Percentiles rank a stretch among this genome's conserved stretches.
phyloP scores from a whole-genome alignment of 2,797 vertebrate species.

The Apodemus agrarius region DNA sequence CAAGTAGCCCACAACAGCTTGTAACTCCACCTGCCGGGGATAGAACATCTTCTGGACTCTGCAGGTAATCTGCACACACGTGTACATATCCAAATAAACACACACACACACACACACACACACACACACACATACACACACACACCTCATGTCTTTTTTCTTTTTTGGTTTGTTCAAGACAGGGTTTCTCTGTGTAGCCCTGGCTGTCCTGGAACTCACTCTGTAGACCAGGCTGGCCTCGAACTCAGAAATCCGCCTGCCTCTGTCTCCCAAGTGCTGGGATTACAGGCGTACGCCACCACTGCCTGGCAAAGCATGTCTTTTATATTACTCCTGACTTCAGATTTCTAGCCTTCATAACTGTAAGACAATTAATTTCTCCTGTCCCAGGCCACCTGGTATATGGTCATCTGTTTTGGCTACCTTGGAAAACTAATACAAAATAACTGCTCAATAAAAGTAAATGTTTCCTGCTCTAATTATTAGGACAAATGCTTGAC shows the following conservation, averaged over 20 bases:
- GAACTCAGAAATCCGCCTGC: too few relatives aligned
- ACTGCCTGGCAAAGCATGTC: not conserved
- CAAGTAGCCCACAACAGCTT: not conserved
- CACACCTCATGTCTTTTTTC: not conserved
- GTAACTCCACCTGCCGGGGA: not conserved
- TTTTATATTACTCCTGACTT: not conserved
- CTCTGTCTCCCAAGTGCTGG: too few relatives aligned
- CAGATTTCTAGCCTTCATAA: not conserved
- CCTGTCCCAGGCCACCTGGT: not conserved
- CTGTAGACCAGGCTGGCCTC: too few relatives aligned
- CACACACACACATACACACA: not conserved
- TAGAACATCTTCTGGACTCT: not conserved
- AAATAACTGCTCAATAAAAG: conserved; percentile 46
- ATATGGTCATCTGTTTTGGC: not conserved
- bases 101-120: not conserved
- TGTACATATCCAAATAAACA: not conserved
- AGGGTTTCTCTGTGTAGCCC: too few relatives aligned
- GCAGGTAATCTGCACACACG: too few relatives aligned
- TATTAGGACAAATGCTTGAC: not conserved
- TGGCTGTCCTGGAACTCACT: too few relatives aligned
- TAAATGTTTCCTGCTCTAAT: not conserved
- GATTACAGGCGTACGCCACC: too few relatives aligned
- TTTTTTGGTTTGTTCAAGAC: too few relatives aligned
- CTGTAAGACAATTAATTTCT: not conserved
- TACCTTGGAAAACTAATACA: conserved; percentile 10